Evolutionary conservation across 2,113 vertebrate genomes (phyloP).

Genomic region (Eublepharis macularius): DNA sequence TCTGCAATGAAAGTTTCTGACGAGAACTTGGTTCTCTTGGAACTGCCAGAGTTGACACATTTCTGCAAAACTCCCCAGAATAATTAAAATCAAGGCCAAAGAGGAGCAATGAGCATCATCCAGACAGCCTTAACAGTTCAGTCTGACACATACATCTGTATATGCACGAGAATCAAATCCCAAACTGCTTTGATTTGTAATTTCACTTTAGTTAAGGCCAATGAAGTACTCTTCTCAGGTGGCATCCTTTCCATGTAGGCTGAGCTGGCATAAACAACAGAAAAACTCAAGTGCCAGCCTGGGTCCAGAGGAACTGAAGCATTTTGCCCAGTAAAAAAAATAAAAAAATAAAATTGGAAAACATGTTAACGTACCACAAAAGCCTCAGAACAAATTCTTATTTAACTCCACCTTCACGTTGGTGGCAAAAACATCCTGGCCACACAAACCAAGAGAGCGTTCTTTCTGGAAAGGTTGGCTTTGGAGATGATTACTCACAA

Average conservation of each 20-base stretch:
- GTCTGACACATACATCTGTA: background rate
- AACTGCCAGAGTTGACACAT: background rate
- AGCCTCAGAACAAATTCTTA: slow-evolving; percentile 59
- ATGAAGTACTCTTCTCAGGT: slow-evolving; percentile 35
- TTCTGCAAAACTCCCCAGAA: slow-evolving; percentile 23
- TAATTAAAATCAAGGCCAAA: background rate
- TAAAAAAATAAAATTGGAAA: slow-evolving; percentile 67
- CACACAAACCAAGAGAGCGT: slow-evolving; percentile 47
- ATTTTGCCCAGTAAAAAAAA: slow-evolving; percentile 48
- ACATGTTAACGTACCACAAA: slow-evolving; percentile 49
- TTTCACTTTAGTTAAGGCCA: slow-evolving; percentile 30
- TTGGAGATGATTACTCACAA: slow-evolving; percentile 66
- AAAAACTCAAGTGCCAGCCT: slow-evolving; percentile 59
- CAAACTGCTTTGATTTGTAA: slow-evolving; percentile 53
- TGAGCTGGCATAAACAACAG: slow-evolving; percentile 64
- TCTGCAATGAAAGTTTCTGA: slow-evolving; percentile 26
- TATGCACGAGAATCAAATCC: background rate
- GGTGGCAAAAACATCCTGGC: slow-evolving; percentile 66
- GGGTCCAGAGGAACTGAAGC: slow-evolving; percentile 57
- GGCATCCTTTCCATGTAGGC: slow-evolving; percentile 63
- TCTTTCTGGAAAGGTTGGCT: slow-evolving; percentile 48
- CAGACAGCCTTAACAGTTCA: background rate
- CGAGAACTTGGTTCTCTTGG: background rate
- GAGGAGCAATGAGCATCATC: background rate
- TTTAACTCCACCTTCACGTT: slow-evolving; percentile 68